A percentile compares a stretch with the other conserved stretches of the same genome.
Conservation (phyloP, 2,888 invertebrate species). For the Dendrolimus pini region DNA sequence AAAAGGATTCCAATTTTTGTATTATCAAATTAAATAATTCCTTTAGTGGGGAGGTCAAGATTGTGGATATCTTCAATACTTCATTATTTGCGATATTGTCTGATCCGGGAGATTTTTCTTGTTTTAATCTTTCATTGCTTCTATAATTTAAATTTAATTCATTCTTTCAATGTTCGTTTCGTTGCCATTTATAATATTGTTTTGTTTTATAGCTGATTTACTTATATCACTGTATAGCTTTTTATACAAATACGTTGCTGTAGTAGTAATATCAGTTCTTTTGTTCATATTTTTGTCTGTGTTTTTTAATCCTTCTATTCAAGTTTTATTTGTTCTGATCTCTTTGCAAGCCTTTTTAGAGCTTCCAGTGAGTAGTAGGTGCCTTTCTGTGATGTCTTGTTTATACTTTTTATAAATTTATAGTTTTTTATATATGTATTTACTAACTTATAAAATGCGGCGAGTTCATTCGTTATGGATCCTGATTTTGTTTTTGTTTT, state of each 20-base stretch:
- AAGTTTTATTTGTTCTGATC: constrained; percentile 9
- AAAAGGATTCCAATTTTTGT: too few relatives aligned
- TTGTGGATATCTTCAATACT: too few relatives aligned
- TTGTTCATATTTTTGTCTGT: constrained; percentile 4
- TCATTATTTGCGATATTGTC: too few relatives aligned
- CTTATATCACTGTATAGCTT: constrained; percentile 8
- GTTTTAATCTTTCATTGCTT: too few relatives aligned
- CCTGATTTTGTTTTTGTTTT: not conserved
- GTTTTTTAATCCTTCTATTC: constrained; percentile 11
- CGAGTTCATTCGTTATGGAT: not conserved
- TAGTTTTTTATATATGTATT: constrained; percentile 3
- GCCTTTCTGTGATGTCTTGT: constrained; percentile 6
- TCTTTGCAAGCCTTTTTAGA: constrained; percentile 10
- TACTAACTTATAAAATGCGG: too few relatives aligned
- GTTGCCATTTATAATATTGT: too few relatives aligned
- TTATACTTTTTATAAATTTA: constrained; percentile 7
- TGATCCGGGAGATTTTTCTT: too few relatives aligned
- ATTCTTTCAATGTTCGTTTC: too few relatives aligned
- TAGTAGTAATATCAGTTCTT: constrained; percentile 10
- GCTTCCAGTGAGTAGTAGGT: constrained; percentile 5
- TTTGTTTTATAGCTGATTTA: not conserved
- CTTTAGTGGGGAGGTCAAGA: too few relatives aligned
- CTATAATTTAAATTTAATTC: too few relatives aligned
- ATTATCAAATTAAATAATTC: too few relatives aligned
- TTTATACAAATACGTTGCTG: constrained; percentile 15